Evolutionary conservation across 2,888 invertebrate species (phyloP), one percentile per base, ranked within the genome.

Genomic region (Lysandra bellargus): DNA sequence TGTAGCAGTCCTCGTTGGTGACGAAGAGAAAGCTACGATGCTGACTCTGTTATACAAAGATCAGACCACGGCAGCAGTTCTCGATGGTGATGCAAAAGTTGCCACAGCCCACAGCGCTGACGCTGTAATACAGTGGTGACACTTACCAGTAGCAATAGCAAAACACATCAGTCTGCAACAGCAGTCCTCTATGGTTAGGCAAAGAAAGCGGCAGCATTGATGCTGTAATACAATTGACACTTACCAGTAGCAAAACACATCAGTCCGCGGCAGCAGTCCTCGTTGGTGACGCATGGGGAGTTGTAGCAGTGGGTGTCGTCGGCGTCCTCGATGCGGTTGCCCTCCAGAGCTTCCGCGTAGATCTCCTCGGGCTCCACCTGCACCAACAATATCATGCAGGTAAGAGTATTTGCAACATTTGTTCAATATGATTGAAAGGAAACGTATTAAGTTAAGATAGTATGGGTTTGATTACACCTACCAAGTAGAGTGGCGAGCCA

Each of bases 1-100:
- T 96, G 91, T 98, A 98, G 90, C 98, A 98, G 87, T 97, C 96
- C 30, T 97, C 98, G 86, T 97, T 98, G 82, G 96, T 95, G 4
- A 95, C 53, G 6, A 6, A 6, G 6, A 40, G 40, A 6, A 40
- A 6, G 6, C 98, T 98, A 30, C 95, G 0, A 0, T 2, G 6
- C 3, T 64, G 23, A 9, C 9, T 1, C 64, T 5, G 23, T 30
- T 3, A 9, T 9, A 7, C 44, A 44, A 44, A 98, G 80, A 98
- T 96, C 17, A 96, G 96, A 14, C 97, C 97, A 0, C 97, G 96
- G 91, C 98, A 98, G 90, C 98, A 98, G 87, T 97, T 96, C 30
- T 97, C 98, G 86, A 97, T 98, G 82, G 96, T 95, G 3, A 95
- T 95, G 86, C 98, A 98, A 37, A 37, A 37, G 37, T 37, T 4